Base-by-base conservation (phyloP, 2,888 invertebrate species). In the Megaustenia siamemsis region DNA sequence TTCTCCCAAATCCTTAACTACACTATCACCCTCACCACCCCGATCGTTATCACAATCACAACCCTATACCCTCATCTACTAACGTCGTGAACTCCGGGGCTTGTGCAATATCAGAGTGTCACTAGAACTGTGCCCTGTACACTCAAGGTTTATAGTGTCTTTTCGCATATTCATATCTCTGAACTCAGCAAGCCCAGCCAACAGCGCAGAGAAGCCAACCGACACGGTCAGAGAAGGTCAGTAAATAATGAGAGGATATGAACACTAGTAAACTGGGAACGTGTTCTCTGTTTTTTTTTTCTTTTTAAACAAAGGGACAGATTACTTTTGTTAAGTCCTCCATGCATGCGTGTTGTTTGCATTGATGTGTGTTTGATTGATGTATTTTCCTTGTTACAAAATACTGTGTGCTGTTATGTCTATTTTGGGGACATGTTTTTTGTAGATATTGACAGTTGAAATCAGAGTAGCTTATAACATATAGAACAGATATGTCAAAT, bases 161-260 rank as follows among this genome's bases (percentile, higher is more conserved):
- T 95, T 95, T 95, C 95, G 95, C 95, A 95, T 96, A 95, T 96
- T 96, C 95, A 95, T 95, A 96, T 96, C 96, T 95, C 96, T 97
- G 95, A 96, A 96, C 95, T 96, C 96, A 96, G 96, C 96, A 94
- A 96, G 95, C 56, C 15, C 60, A 73, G 76, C 10, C 10, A 60
- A 56, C 68, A 63, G 77, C 45, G 28, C 81, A 28, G 81, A 63
- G 40, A 68, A 63, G 18, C 66, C 75, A 5, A 60, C 45, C 32
- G 63, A 78, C 28, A 56, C 38, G 32, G 73, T 69, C 69, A 69
- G 86, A 60, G 77, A 80, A 43, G 83, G 83, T 83, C 63, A 81
- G 83, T 80, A 56, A n/a, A 8, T 8, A 73, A 43, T 28, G 45
- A 45, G 24, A 43, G 71, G 43, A 21, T 43, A 45, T 12, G 38